These are phyloP conservation scores for Nasua narica DNA, from an alignment of 2,797 vertebrate genomes.

Conservation along the genomic window DNA sequence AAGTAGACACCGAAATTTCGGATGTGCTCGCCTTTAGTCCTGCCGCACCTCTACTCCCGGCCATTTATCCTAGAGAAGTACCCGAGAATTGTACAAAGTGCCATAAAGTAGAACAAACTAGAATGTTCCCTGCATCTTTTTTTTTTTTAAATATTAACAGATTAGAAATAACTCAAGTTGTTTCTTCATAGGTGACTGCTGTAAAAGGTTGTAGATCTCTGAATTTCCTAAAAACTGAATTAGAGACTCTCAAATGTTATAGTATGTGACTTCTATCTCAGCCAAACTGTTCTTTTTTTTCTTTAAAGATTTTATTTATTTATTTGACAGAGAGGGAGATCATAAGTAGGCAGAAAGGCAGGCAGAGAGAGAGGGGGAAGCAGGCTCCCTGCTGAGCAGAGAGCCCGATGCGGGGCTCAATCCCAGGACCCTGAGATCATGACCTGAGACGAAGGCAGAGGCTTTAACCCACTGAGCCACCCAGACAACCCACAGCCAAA, in stretches of 20 bases:
- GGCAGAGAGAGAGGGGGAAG: no score
- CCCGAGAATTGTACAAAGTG: neutral
- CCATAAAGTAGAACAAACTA: no score
- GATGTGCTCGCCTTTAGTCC: fast-evolving
- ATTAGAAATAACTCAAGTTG: neutral
- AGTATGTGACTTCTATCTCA: neutral
- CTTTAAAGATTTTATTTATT: no score
- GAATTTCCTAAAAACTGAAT: neutral
- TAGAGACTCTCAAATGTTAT: neutral
- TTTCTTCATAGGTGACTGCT: neutral
- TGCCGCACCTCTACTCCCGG: no score
- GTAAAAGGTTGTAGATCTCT: neutral
- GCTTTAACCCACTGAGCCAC: no score
- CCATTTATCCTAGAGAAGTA: no score
- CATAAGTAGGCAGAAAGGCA: no score
- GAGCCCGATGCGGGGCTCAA: no score
- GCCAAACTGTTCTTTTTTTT: neutral
- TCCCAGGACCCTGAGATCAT: no score
- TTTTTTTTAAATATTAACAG: neutral
- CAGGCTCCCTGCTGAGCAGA: no score
- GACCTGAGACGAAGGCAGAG: no score
- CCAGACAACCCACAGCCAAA: neutral
- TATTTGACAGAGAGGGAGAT: no score
- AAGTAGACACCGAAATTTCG: neutral
- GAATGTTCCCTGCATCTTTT: neutral